Evolutionary conservation across 2,888 invertebrate genomes (phyloP), one percentile per base, ranked within the genome.

Genomic region (Emesis furor): DNA sequence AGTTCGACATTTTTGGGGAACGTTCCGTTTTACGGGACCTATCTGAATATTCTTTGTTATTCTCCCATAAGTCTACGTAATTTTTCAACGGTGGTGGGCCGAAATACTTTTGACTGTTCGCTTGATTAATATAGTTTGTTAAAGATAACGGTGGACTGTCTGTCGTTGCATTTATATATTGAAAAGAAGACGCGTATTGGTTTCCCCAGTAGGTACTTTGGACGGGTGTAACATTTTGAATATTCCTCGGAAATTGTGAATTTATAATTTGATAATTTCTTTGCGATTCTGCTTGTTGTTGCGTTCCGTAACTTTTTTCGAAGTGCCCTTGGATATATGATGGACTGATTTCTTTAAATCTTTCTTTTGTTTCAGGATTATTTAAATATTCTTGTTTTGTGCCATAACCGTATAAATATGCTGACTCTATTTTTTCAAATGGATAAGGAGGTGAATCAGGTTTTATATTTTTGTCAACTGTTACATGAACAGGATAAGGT

Each of bases 401-500:
- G 0, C 89, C 90, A 35, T 92, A 91, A 12, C 85, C 89, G 55
- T 92, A 87, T 35, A 86, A 39, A 80, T 73, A 89, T 14, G 82
- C 83, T 1, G 85, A 81, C 17, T 88, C 88, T 0, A 90, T 86
- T 72, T 90, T 91, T 55, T 91, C 92, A 8, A 89, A 88, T 1
- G 85, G 84, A 72, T 93, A 92, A 67, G 92, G 92, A 12, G 92
- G 86, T n/a, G 35, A 67, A 72, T 92, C 91, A 0, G 94, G 96
- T 82, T 97, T 97, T 80, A 97, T 97, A 0, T 97, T 94, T 7
- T 94, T 92, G 78, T 92, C 94, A 0, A 97, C 94, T 0, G 97
- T 97, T 6, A 97, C 97, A 6, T 98, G 97, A 0, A 97, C 95
- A 0, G 95, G 97, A 90, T 97, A 97, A 0, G 97, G 97, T 2